phyloP scores from a whole-genome alignment of 2,888 invertebrate species.

The Sinohyriopsis cumingii region DNA sequence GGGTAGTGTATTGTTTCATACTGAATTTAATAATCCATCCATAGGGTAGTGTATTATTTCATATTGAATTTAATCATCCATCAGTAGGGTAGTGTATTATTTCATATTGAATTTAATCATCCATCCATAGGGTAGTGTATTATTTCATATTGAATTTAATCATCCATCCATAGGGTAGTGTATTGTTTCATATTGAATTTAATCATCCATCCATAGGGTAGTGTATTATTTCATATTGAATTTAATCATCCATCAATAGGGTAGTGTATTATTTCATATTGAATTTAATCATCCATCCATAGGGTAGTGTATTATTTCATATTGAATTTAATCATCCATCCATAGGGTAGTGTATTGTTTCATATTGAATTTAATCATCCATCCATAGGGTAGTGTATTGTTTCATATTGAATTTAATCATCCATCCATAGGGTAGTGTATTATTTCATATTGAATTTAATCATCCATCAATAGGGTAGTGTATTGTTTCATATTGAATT shows the following conservation, averaged over 20 bases:
- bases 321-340: conserved; percentile 79
- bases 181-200: too few relatives aligned
- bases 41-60: conserved; percentile 76
- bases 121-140: conserved; percentile 81
- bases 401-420: conserved; percentile 73
- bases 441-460: too few relatives aligned
- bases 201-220: conserved; percentile 85
- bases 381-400: conserved; percentile 78
- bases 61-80: conserved; percentile 76
- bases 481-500: too few relatives aligned
- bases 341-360: conserved; percentile 76
- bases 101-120: conserved; percentile 73
- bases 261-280: conserved; percentile 71
- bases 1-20: conserved; percentile 73
- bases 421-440: conserved; percentile 81
- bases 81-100: conserved; percentile 78
- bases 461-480: conserved; percentile 85
- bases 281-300: conserved; percentile 81
- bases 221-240: conserved; percentile 10
- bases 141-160: background rate
- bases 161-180: conserved; percentile 85
- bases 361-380: conserved; percentile 76
- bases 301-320: conserved; percentile 73
- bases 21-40: conserved; percentile 77
- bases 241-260: conserved; percentile 82